Percentiles rank a stretch among this genome's conserved stretches.
Conservation (phyloP, 2,797 vertebrate species). For the Oophaga sylvatica region DNA sequence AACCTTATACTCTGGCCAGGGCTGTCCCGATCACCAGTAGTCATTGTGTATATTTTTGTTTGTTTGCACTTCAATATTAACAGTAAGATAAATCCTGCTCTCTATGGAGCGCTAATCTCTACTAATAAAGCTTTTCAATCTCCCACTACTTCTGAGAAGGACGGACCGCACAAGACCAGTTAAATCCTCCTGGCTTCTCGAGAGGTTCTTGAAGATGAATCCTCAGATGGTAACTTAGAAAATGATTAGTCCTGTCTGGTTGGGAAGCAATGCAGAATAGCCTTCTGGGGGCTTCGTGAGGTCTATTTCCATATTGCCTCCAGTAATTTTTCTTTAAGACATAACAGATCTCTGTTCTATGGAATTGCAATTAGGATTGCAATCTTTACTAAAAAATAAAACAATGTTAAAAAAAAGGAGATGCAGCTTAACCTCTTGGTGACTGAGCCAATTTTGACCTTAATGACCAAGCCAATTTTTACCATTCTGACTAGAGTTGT, state of each 20-base stretch:
- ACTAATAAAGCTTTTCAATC: conserved; percentile 37
- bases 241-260: neutral
- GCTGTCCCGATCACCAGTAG: conserved; percentile 45
- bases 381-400: no score
- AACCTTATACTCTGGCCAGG: conserved; percentile 13
- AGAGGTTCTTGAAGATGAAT: neutral
- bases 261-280: neutral
- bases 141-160: conserved; percentile 1
- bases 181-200: neutral
- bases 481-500: no score
- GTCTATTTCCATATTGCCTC: no score
- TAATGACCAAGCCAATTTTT: no score
- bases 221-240: neutral
- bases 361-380: no score
- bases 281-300: neutral
- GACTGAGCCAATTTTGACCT: no score
- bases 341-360: no score
- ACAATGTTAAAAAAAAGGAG: no score
- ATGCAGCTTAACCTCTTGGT: no score
- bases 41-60: conserved; percentile 68
- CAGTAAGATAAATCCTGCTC: conserved; percentile 66
- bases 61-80: conserved; percentile 67
- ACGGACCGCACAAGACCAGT: conserved; percentile 12
- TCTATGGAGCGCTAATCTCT: conserved; percentile 18
- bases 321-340: no score